Conservation (phyloP, 2,113 vertebrate species). For the Elephantulus edwardii region DNA sequence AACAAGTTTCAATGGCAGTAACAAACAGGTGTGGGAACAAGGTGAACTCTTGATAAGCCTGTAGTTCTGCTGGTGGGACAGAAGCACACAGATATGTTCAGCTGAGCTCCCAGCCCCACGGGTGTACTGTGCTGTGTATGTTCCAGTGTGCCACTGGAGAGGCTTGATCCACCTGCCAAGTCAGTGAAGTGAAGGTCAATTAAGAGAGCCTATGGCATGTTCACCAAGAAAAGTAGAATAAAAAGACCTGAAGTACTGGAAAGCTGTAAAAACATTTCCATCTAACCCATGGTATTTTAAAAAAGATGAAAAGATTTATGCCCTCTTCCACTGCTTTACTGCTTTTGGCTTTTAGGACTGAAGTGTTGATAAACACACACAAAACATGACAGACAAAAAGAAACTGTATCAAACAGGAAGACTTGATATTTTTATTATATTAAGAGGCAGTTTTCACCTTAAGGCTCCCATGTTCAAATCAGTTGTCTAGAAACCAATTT, state of each 20-base stretch:
- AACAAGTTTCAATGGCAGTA: not conserved
- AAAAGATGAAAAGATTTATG: not conserved
- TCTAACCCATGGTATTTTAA: not conserved
- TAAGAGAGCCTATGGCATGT: conserved; percentile 3
- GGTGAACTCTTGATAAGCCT: not conserved
- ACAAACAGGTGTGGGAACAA: not conserved
- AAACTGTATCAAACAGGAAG: conserved; percentile 14
- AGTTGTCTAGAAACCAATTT: not conserved
- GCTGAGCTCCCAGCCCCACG: not conserved
- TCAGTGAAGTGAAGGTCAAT: not conserved
- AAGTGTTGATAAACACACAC: not conserved
- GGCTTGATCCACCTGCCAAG: not conserved
- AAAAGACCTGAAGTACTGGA: not conserved
- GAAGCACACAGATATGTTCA: not conserved
- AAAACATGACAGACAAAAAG: conserved; percentile 15
- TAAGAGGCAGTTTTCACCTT: not conserved
- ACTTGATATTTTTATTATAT: not conserved
- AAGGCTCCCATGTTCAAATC: not conserved
- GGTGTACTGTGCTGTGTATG: not conserved
- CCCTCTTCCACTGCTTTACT: not conserved
- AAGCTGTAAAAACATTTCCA: conserved; percentile 39
- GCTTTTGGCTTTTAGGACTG: conserved; percentile 9
- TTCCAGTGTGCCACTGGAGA: not conserved
- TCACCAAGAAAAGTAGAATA: not conserved
- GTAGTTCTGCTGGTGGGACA: not conserved